Percentiles rank a stretch among this genome's conserved stretches.
phyloP scores from a whole-genome alignment of 1,140 invertebrate species.

The Geopemphigus sp. region DNA sequence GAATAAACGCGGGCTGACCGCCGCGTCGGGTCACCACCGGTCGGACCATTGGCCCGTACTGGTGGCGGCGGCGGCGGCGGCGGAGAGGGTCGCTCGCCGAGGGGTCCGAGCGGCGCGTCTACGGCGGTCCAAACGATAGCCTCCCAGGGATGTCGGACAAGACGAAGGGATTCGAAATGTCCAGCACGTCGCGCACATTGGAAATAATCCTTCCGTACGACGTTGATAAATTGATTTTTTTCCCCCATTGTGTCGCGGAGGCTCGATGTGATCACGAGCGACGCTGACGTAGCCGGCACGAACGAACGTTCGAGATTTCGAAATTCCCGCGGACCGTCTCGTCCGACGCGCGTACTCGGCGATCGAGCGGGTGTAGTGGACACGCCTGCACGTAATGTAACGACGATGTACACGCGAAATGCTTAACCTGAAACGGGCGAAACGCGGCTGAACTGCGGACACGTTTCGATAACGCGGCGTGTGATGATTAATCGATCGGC shows the following conservation, averaged over 20 bases:
- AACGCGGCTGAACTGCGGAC: too few species aligned
- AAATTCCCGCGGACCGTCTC: too few species aligned
- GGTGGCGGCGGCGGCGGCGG: too few species aligned
- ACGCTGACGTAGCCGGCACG: too few species aligned
- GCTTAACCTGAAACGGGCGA: too few species aligned
- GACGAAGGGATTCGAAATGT: conserved; percentile 11
- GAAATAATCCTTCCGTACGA: conserved; percentile 30
- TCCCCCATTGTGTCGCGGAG: neutral
- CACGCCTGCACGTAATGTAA: too few species aligned
- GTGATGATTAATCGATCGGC: too few species aligned
- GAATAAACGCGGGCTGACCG: conserved; percentile 41
- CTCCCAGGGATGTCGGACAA: neutral
- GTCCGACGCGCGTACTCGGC: too few species aligned
- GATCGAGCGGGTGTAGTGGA: too few species aligned
- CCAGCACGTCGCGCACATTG: neutral
- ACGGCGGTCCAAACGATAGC: neutral
- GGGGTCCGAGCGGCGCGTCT: neutral
- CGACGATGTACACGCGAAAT: too few species aligned
- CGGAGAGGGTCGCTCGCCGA: conserved; percentile 6
- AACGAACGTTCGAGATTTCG: neutral
- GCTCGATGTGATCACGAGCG: neutral
- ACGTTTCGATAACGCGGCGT: too few species aligned
- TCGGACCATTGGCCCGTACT: neutral
- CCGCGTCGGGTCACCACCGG: too few species aligned
- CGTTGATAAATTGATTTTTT: conserved; percentile 37